Conservation (phyloP, 1,140 invertebrate genomes). For the Druon quercuslanigerum region DNA sequence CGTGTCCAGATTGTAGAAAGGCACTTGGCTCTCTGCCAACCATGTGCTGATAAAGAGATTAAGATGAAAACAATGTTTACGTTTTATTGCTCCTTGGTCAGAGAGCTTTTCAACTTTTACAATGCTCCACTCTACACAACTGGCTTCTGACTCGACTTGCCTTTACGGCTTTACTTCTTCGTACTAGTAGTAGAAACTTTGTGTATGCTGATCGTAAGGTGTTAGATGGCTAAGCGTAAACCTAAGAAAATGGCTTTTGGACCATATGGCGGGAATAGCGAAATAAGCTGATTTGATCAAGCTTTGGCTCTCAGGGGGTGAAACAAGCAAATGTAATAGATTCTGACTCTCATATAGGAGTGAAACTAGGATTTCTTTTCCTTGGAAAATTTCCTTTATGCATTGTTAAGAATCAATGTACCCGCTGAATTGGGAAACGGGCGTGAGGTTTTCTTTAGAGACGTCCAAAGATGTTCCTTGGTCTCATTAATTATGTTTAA, state of each 20-base stretch:
- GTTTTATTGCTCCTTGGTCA: conserved; percentile 48
- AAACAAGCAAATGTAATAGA: no score
- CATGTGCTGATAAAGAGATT: conserved; percentile 70
- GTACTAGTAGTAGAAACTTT: background rate
- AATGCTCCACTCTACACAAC: background rate
- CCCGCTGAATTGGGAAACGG: no score
- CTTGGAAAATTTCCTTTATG: no score
- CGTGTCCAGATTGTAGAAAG: conserved; percentile 40
- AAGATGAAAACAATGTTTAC: conserved; percentile 62
- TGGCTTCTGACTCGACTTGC: background rate
- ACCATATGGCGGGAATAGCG: no score
- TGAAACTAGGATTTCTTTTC: no score
- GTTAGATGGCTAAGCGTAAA: background rate
- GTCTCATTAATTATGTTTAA: no score
- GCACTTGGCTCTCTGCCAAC: conserved; percentile 60
- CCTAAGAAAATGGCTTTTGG: background rate
- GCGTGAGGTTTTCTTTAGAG: no score
- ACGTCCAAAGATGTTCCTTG: no score
- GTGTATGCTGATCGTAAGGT: background rate
- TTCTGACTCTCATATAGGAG: no score
- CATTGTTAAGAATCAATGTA: no score
- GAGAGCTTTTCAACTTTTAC: conserved; percentile 9
- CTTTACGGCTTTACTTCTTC: background rate
- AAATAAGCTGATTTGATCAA: no score
- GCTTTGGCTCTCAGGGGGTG: no score